Evolutionary conservation across 2,113 vertebrate genomes (phyloP), one percentile per base, ranked within the genome.

Genomic region (Sylvilagus bachmani): DNA sequence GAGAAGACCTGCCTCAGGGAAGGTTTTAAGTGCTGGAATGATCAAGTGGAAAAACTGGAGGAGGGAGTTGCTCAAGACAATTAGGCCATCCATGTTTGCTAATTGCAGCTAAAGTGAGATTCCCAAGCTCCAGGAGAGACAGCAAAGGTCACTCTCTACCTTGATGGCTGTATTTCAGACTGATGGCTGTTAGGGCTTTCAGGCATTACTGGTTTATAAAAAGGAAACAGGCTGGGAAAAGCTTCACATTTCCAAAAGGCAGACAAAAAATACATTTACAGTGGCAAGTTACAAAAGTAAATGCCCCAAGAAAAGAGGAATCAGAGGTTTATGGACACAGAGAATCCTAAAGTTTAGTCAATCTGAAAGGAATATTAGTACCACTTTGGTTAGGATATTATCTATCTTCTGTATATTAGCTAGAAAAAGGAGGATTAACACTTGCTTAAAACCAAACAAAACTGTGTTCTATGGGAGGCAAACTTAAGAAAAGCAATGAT

Each of bases 271-370:
- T 61, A 55, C 38, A 67, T 21, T 67, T 19, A 71, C 31, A 82
- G 51, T 71, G 73, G 10, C 33, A 73, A 49, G 61, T 78, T 86
- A 62, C 82, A 55, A 61, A 91, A 86, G 69, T 73, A 86, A 94
- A 82, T 73, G 10, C 24, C 82, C 21, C 69, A 55, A 77, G 11
- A 33, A 73, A 44, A 94, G 25, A 58, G 22, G 66, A 29, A 81
- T 58, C 53, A 38, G 25, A 9, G 53, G 4, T 9, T 31, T 61
- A 25, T 19, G 61, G 64, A 86, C n/a, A 61, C 10, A 33, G 44
- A 78, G 36, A 85, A 85, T 61, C n/a, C 67, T 69, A 6, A 78
- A 79, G 4, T 36, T 71, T 29, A 29, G 16, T 79, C 38, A 90
- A 12, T 6, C 25, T 31, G 4, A 86, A 22, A 8, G 16, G 22